Percentiles rank a stretch among this genome's conserved stretches.
phyloP scores from a whole-genome alignment of 2,888 invertebrate genomes.

The Ferdinandea cuprea region DNA sequence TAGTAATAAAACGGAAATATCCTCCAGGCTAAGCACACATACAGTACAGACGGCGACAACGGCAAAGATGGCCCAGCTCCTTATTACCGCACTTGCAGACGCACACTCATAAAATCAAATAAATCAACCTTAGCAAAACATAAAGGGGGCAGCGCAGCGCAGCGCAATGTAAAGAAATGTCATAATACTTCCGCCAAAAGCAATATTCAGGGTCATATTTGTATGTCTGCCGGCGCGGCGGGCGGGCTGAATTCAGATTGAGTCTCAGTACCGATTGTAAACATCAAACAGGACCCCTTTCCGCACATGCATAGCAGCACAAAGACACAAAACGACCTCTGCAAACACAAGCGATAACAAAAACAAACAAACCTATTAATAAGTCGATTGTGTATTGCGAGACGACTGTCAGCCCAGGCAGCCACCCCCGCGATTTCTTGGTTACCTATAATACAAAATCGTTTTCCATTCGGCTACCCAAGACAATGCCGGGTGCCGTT shows the following conservation, averaged over 20 bases:
- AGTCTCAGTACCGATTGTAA: slow-evolving; percentile 49
- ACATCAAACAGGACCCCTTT: slow-evolving; percentile 52
- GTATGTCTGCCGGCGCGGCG: slow-evolving; percentile 21
- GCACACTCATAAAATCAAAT: slow-evolving; percentile 72
- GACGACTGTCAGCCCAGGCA: slow-evolving; percentile 39
- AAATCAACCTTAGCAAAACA: slow-evolving; percentile 62
- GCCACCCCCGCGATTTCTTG: slow-evolving; percentile 45
- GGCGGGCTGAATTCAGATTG: too few species aligned
- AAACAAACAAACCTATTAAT: slow-evolving; percentile 75
- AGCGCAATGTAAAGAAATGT: slow-evolving; percentile 51
- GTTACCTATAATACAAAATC: slow-evolving; percentile 70
- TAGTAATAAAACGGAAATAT: slow-evolving; percentile 72
- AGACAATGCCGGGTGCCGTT: slow-evolving; percentile 48
- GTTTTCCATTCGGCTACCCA: slow-evolving; percentile 37
- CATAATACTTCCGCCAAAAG: slow-evolving; percentile 60
- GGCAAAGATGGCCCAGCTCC: slow-evolving; percentile 37
- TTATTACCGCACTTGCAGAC: slow-evolving; percentile 48
- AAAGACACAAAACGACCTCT: slow-evolving; percentile 31
- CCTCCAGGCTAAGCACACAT: slow-evolving; percentile 49
- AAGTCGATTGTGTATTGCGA: slow-evolving; percentile 70
- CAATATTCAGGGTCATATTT: slow-evolving; percentile 70
- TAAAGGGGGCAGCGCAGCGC: slow-evolving; percentile 5
- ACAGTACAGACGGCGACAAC: slow-evolving; percentile 32
- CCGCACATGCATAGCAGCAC: too few species aligned
- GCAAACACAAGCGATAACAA: slow-evolving; percentile 64